Base-by-base conservation (phyloP, 2,888 invertebrate genomes). In the Meandrusa payeni region DNA sequence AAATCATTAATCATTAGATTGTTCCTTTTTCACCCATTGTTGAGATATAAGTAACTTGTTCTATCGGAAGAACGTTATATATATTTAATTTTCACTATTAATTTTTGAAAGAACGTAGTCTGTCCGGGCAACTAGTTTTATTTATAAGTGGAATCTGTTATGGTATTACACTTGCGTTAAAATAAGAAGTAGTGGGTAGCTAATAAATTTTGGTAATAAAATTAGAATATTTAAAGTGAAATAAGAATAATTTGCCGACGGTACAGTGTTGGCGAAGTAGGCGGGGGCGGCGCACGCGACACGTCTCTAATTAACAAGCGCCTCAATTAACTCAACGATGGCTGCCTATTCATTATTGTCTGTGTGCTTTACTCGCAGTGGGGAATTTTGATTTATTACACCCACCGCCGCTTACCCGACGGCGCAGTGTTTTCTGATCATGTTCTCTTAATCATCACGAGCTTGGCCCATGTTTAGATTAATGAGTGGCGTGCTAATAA, bases 211-310 rank as follows among this genome's bases (percentile, higher is more conserved):
- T n/a, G n/a, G n/a, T n/a, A n/a, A n/a, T n/a, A n/a, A n/a, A n/a
- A n/a, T n/a, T n/a, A n/a, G n/a, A n/a, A n/a, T n/a, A n/a, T n/a
- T n/a, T n/a, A 6, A 23, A 34, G 17, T 7, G 9, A 19, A 19
- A 31, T 19, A 34, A 5, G 2, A 23, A 34, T 34, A 23, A 47
- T 55, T 36, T 64, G 65, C 54, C 1, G 39, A 51, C 66, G 38
- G 51, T 69, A 61, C 64, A 10, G 11, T 22, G 22, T 46, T 23
- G 56, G 55, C 51, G 55, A 55, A 46, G 55, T 46, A 45, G 43
- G 51, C 48, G 73, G 66, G 72, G 72, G 70, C 72, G 76, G 73
- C 76, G 75, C 76, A 71, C 76, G 72, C 78, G 79, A 79, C 79
- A 77, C 66, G 64, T 69, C 70, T 58, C 76, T 79, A 82, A 82